Evolutionary conservation across 1,140 invertebrate species (phyloP).

Genomic region (Brachionus rubens): DNA sequence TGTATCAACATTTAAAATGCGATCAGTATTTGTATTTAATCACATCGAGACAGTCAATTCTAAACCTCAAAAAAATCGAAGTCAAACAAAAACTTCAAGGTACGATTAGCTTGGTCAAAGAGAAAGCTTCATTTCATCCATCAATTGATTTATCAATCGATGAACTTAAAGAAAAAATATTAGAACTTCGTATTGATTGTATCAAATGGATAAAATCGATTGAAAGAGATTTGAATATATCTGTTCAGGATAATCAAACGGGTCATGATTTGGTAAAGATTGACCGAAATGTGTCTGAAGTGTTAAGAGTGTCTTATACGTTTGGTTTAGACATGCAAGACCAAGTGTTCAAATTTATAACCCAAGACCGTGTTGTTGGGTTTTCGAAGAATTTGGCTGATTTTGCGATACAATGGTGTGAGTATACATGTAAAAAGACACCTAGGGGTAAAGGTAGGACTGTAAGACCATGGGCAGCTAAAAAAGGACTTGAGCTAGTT

Average conservation of each 20-base stretch:
- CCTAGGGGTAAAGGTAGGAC: conserved; percentile 12
- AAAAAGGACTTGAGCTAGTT: conserved; percentile 19
- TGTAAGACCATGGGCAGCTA: conserved; percentile 16
- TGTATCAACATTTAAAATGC: conserved; percentile 38
- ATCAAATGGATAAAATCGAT: conserved; percentile 1
- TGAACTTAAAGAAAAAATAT: conserved; percentile 28
- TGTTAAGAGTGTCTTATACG: background rate
- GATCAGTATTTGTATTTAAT: background rate
- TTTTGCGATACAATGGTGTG: conserved; percentile 31
- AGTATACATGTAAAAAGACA: conserved; percentile 28
- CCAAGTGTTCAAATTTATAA: conserved; percentile 21
- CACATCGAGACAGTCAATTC: conserved; percentile 1
- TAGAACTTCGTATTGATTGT: background rate
- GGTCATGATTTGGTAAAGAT: background rate
- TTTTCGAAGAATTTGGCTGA: conserved; percentile 2
- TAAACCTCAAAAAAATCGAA: background rate
- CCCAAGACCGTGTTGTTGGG: background rate
- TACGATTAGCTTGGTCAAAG: conserved; percentile 16
- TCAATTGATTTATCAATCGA: background rate
- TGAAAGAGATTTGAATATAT: background rate
- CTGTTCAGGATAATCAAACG: background rate
- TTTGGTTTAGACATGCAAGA: conserved; percentile 38
- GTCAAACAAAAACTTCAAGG: conserved; percentile 28
- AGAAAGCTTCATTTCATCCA: conserved; percentile 40
- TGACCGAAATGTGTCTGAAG: conserved; percentile 4